These are phyloP conservation scores for Tridacna gigas DNA, from an alignment of 2,888 invertebrate species.

Conservation along the genomic window DNA sequence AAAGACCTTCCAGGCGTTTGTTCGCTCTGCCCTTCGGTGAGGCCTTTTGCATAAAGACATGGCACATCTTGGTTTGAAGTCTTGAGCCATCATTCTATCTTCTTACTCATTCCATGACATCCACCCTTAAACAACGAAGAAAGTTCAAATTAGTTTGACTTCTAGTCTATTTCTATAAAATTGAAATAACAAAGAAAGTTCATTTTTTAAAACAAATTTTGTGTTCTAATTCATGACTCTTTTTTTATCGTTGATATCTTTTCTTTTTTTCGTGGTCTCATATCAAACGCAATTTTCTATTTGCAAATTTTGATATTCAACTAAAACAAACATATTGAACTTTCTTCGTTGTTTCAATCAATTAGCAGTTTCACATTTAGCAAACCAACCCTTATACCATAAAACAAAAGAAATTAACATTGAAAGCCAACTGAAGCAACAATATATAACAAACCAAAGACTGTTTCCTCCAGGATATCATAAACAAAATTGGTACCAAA, in stretches of 20 bases:
- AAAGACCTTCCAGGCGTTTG: no score
- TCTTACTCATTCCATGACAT: background rate
- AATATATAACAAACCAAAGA: no score
- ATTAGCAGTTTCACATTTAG: constrained; percentile 46
- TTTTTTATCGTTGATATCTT: background rate
- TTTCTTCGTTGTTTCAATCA: constrained; percentile 64
- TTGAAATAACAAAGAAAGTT: constrained; percentile 62
- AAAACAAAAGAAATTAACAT: no score
- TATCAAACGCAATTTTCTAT: background rate
- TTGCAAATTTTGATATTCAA: background rate
- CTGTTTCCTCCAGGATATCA: no score
- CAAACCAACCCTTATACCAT: constrained; percentile 35
- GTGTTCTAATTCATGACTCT: background rate
- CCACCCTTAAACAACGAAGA: constrained; percentile 67
- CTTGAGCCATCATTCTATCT: no score
- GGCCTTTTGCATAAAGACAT: no score
- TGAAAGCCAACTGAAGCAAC: no score
- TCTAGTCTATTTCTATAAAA: background rate
- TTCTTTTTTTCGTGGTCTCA: no score
- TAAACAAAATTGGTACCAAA: no score
- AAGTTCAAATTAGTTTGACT: constrained; percentile 57
- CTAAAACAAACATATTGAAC: constrained; percentile 42
- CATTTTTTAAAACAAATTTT: constrained; percentile 10
- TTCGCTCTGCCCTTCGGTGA: no score
- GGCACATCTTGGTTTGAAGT: no score